Evolutionary conservation across 2,888 invertebrate genomes (phyloP), one percentile per base, ranked within the genome.

Genomic region (Drosophila gaucha): DNA sequence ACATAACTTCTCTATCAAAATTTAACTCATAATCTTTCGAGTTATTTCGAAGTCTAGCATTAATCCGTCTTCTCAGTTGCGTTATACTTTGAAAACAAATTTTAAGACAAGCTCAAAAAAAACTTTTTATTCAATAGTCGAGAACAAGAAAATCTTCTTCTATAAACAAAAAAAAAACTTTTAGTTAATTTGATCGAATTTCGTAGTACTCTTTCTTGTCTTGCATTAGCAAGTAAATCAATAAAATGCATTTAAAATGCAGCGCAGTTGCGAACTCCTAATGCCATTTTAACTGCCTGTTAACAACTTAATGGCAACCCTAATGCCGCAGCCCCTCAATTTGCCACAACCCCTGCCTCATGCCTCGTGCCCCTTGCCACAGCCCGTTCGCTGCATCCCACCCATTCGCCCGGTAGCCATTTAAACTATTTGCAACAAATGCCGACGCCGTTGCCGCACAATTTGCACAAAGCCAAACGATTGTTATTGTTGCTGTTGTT

Each of bases 361-460:
- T n/a, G n/a, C n/a, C n/a, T n/a, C n/a, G n/a, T n/a, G n/a, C n/a
- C 10, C 35, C 10, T 5, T 18, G 10, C n/a, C 4, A 18, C 43
- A 5, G 10, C 2, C 9, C 30, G 18, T 0, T n/a, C 10, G 6
- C 26, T n/a, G 22, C 18, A 1, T 18, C 24, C 3, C 8, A 4
- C 2, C 46, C 10, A 6, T 12, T 26, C 6, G 28, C 20, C 38
- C 35, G 36, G 54, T 24, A 67, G 66, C 62, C 51, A 80, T 66
- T 67, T 64, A 55, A 80, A 76, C 84, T 64, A 67, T 77, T 73
- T 70, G 62, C 77, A 59, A 58, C 62, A 54, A 86, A 86, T 72
- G 63, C 47, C 66, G 36, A n/a, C 22, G 39, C 33, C 33, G 35
- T n/a, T 43, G 38, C 52, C 63, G 43, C 52, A 54, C 69, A 78